Conservation (phyloP, 2,113 vertebrate species). For the Brachypteracias leptosomus region DNA sequence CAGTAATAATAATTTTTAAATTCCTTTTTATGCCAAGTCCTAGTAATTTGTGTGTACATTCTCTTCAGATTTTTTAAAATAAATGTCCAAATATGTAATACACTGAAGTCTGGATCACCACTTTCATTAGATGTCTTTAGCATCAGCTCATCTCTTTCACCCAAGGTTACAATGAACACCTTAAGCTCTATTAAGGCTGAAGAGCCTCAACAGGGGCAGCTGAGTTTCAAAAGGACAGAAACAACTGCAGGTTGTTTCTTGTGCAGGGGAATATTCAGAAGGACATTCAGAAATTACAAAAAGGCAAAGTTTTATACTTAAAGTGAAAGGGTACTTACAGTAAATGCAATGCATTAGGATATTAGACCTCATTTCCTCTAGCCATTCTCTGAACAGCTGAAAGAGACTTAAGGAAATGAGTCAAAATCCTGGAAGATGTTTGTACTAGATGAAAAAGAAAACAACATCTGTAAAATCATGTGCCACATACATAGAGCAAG, state of each 20-base stretch:
- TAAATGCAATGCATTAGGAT: slow-evolving; percentile 57
- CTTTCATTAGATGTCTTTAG: neutral
- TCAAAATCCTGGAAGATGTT: slow-evolving; percentile 79
- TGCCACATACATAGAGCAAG: slow-evolving; percentile 14
- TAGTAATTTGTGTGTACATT: neutral
- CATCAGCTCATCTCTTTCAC: neutral
- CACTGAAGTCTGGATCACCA: neutral
- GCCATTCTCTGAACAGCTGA: slow-evolving; percentile 72
- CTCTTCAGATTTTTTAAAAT: neutral
- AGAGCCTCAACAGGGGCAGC: neutral
- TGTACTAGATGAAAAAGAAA: slow-evolving; percentile 65
- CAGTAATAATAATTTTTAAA: neutral
- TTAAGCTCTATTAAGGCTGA: neutral
- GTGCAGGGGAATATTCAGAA: neutral
- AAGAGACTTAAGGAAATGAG: slow-evolving; percentile 79
- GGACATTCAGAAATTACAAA: neutral
- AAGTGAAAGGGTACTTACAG: slow-evolving; percentile 1
- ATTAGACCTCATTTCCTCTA: slow-evolving; percentile 71
- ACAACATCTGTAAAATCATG: slow-evolving; percentile 72
- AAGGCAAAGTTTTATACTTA: neutral
- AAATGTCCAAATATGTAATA: neutral
- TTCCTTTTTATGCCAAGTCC: neutral
- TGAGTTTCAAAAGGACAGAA: neutral
- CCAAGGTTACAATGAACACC: neutral
- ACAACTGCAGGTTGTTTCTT: neutral